Conservation (phyloP, 23 tunicate species). For the Trididemnum nubilum region DNA sequence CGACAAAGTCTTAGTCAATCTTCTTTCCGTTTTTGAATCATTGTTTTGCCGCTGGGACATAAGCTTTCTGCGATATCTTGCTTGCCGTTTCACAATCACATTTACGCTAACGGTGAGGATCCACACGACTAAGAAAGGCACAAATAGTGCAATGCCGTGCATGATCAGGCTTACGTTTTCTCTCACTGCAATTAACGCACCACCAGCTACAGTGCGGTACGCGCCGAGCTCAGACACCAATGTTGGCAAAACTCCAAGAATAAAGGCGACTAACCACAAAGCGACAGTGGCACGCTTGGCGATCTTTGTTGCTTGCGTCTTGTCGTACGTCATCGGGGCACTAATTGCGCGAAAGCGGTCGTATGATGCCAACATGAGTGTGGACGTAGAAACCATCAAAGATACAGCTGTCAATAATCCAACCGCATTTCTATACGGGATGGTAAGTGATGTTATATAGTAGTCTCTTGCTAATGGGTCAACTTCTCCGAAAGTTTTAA, state of each 20-base stretch:
- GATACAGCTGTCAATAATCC: too few relatives aligned
- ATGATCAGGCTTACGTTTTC: not conserved
- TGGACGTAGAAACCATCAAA: too few relatives aligned
- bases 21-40: not conserved
- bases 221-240: too few relatives aligned
- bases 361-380: too few relatives aligned
- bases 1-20: conserved; percentile 1
- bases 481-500: not conserved
- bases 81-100: conserved; percentile 35
- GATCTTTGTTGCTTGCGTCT: conserved; percentile 15
- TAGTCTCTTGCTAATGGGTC: not conserved
- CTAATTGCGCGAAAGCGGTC: conserved; percentile 46
- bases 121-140: conserved; percentile 43
- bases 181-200: conserved; percentile 11
- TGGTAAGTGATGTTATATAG: not conserved
- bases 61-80: not conserved
- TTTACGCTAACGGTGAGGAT: not conserved
- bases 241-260: too few relatives aligned
- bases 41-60: not conserved
- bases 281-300: too few relatives aligned
- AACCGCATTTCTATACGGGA: too few relatives aligned
- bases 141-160: conserved; percentile 6
- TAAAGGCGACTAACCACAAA: too few relatives aligned
- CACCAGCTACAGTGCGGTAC: conserved; percentile 6
- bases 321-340: conserved; percentile 41